A percentile compares a stretch with the other conserved stretches of the same genome.
Conservation (phyloP, 2,113 vertebrate genomes). For the Misgurnus mizolepis region DNA sequence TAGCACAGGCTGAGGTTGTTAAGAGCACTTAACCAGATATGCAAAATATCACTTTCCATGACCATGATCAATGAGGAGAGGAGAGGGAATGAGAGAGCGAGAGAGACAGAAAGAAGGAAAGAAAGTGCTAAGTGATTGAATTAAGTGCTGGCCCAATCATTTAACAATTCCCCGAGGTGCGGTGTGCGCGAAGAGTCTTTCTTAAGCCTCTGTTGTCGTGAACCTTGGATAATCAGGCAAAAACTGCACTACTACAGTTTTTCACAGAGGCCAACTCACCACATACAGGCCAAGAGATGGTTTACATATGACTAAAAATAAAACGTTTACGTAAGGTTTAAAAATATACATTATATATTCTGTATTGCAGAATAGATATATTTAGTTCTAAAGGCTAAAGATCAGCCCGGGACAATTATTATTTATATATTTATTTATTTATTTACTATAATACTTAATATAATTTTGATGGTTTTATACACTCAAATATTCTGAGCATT, state of each 20-base stretch:
- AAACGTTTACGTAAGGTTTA: too few species aligned
- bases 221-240: constrained; percentile 91
- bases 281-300: constrained; percentile 69
- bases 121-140: constrained; percentile 78
- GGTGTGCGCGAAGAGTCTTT: constrained; percentile 82
- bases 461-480: too few species aligned
- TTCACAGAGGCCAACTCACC: constrained; percentile 83
- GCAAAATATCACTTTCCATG: constrained; percentile 90
- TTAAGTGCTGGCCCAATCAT: constrained; percentile 86
- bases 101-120: constrained; percentile 52
- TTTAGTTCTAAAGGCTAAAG: too few species aligned
- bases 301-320: too few species aligned
- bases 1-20: constrained; percentile 89
- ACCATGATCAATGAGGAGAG: constrained; percentile 86
- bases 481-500: too few species aligned
- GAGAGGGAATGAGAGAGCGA: constrained; percentile 42
- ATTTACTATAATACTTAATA: too few species aligned
- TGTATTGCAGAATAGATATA: too few species aligned
- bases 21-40: constrained; percentile 96
- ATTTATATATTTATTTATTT: too few species aligned
- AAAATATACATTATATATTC: too few species aligned
- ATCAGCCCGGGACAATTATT: too few species aligned
- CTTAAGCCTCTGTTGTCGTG: constrained; percentile 86
- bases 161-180: constrained; percentile 85
- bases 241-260: constrained; percentile 86